A percentile compares a stretch with the other conserved stretches of the same genome.
Conservation (phyloP, 1,140 invertebrate species). For the Lepidurus apus region DNA sequence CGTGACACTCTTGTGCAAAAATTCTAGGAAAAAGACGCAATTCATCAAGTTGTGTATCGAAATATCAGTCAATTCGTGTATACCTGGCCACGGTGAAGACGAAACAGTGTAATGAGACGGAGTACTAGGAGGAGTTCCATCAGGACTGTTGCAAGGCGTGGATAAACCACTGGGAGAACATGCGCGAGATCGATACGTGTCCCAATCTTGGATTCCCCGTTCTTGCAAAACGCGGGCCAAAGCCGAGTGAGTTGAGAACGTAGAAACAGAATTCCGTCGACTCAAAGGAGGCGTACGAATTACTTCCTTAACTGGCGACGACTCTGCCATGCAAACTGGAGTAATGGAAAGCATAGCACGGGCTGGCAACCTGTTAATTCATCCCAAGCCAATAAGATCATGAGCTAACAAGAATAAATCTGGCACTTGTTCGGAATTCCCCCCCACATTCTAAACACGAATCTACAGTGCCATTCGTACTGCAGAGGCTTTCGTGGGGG, state of each 20-base stretch:
- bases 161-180: conserved; percentile 63
- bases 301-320: conserved; percentile 41
- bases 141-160: conserved; percentile 75
- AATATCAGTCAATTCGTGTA: neutral
- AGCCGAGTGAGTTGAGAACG: conserved; percentile 70
- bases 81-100: neutral
- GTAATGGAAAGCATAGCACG: neutral
- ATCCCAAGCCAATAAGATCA: neutral
- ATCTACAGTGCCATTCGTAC: too few relatives aligned
- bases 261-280: conserved; percentile 61
- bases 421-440: too few relatives aligned
- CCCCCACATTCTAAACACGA: too few relatives aligned
- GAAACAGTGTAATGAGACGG: conserved; percentile 36
- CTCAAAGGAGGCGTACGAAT: conserved; percentile 48
- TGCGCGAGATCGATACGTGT: conserved; percentile 57
- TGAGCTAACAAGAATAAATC: too few relatives aligned
- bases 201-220: conserved; percentile 62
- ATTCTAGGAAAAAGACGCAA: conserved; percentile 38
- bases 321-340: neutral
- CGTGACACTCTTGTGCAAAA: conserved; percentile 62
- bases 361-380: neutral
- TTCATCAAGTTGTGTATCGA: neutral
- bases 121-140: conserved; percentile 54
- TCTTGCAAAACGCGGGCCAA: conserved; percentile 75
- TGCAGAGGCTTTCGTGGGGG: too few relatives aligned